A percentile compares a stretch with the other conserved stretches of the same genome.
Conservation (phyloP, 2,797 vertebrate species). For the Chelidonichthys spinosus region DNA sequence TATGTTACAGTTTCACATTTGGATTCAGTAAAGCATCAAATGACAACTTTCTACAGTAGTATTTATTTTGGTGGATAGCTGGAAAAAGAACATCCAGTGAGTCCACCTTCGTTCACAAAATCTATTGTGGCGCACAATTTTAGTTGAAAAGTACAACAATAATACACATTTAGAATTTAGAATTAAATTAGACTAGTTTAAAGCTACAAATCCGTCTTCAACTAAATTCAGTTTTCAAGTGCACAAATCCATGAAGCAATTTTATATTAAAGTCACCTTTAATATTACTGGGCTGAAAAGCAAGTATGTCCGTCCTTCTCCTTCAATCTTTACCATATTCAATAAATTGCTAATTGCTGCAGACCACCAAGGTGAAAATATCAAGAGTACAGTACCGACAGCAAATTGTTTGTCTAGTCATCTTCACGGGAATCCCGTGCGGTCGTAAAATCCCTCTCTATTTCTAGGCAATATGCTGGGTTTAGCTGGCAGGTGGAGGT, state of each 20-base stretch:
- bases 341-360: not conserved
- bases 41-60: too few species aligned
- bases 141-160: too few species aligned
- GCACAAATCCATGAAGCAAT: not conserved
- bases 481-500: not conserved
- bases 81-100: not conserved
- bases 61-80: too few species aligned
- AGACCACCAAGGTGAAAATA: not conserved
- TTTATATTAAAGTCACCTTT: not conserved
- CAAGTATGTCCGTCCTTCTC: not conserved
- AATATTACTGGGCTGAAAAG: not conserved
- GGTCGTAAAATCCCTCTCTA: not conserved
- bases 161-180: not conserved
- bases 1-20: too few species aligned
- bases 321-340: constrained; percentile 1
- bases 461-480: not conserved
- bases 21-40: too few species aligned
- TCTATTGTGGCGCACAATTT: too few species aligned
- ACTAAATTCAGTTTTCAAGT: not conserved
- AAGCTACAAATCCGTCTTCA: not conserved
- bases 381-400: not conserved
- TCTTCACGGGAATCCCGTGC: not conserved
- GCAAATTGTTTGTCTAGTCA: constrained; percentile 6
- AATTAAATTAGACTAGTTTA: not conserved
- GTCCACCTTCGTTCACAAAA: not conserved